These are phyloP conservation scores for Hyposmocoma kahamanoa DNA, from an alignment of 1,140 invertebrate genomes.

Conservation along the genomic window DNA sequence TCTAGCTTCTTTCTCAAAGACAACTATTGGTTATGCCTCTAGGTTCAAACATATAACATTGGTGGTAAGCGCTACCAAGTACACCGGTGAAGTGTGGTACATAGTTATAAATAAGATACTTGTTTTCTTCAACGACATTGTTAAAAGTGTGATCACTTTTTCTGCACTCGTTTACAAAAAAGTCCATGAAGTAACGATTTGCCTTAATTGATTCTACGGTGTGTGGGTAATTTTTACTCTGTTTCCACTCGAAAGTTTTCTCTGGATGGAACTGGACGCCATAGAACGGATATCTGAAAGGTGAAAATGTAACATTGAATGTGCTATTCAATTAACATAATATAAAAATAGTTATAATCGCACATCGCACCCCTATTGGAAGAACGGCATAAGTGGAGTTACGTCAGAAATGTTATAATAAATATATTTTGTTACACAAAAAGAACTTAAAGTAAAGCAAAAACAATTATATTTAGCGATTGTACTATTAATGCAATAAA, in stretches of 20 bases:
- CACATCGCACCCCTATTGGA: no score
- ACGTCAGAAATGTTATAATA: no score
- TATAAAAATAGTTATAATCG: no score
- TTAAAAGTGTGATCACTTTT: slow-evolving; percentile 75
- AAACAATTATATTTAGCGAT: no score
- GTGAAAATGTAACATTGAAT: no score
- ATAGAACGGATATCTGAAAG: slow-evolving; percentile 84
- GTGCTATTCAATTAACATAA: no score
- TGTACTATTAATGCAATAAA: no score
- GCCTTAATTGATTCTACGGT: slow-evolving; percentile 75
- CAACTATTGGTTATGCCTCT: no score
- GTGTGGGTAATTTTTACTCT: slow-evolving; percentile 78
- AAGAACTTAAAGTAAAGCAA: no score
- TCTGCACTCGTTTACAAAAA: slow-evolving; percentile 85
- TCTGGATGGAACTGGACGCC: slow-evolving; percentile 94
- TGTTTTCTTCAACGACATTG: slow-evolving; percentile 61
- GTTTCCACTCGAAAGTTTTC: slow-evolving; percentile 90
- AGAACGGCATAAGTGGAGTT: no score
- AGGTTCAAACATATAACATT: slow-evolving; percentile 76
- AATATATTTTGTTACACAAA: no score
- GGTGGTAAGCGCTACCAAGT: slow-evolving; percentile 69
- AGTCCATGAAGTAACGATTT: slow-evolving; percentile 88
- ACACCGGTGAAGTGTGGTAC: slow-evolving; percentile 73
- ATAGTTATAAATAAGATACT: slow-evolving; percentile 80
- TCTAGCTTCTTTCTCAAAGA: no score